phyloP scores from a whole-genome alignment of 2,888 invertebrate genomes.

The Troides oblongomaculatus region DNA sequence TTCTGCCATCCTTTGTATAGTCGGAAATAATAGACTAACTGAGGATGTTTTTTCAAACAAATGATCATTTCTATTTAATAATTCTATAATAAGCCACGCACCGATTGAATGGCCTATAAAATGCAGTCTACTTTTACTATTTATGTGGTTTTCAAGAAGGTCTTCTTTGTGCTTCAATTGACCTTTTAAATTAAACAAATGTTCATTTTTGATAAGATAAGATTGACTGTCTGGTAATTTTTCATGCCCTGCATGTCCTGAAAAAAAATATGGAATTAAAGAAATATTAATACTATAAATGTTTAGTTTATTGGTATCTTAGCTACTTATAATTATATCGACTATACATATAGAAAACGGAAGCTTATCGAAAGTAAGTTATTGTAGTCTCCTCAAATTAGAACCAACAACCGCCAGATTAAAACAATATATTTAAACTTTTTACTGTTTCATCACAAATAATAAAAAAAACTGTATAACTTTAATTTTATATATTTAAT shows the following conservation, averaged over 20 bases:
- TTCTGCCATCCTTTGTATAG: slow-evolving; percentile 89
- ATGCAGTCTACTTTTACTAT: slow-evolving; percentile 86
- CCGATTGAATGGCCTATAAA: slow-evolving; percentile 96
- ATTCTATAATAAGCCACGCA: slow-evolving; percentile 88
- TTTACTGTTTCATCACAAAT: not conserved
- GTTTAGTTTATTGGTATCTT: too few relatives aligned
- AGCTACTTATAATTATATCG: too few relatives aligned
- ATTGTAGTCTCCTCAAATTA: not conserved
- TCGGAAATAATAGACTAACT: slow-evolving; percentile 90
- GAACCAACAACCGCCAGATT: not conserved
- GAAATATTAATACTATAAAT: too few relatives aligned
- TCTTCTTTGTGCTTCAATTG: slow-evolving; percentile 90
- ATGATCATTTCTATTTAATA: slow-evolving; percentile 80
- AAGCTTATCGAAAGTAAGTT: not conserved
- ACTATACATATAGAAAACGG: not conserved
- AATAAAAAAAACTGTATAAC: not conserved
- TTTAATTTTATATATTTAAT: not conserved
- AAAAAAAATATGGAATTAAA: slow-evolving; percentile 41
- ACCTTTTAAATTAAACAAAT: slow-evolving; percentile 86
- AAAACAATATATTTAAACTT: not conserved
- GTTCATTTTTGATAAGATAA: slow-evolving; percentile 73
- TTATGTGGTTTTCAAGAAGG: slow-evolving; percentile 87
- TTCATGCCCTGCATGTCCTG: slow-evolving; percentile 89
- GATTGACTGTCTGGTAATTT: slow-evolving; percentile 66
- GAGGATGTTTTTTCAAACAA: slow-evolving; percentile 80